A percentile compares a stretch with the other conserved stretches of the same genome.
These are phyloP conservation scores for Ochropleura leucogaster DNA, from an alignment of 2,888 invertebrate genomes.

Conservation along the genomic window DNA sequence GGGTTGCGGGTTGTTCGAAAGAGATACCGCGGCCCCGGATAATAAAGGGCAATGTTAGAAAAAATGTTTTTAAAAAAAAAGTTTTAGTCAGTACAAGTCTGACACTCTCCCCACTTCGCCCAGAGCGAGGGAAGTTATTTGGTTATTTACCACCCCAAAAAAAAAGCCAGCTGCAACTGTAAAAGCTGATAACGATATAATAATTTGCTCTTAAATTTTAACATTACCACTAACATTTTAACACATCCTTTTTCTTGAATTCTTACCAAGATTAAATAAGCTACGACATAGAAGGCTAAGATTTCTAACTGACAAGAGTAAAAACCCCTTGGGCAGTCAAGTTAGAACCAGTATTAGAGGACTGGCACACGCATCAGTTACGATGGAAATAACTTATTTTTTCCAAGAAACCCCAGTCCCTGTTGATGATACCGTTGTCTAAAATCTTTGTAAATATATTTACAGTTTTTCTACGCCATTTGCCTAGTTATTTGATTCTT, in stretches of 20 bases:
- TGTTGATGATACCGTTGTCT: background rate
- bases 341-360: background rate
- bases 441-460: background rate
- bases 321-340: background rate
- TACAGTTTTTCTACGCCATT: too few species aligned
- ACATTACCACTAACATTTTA: background rate
- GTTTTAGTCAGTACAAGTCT: too few species aligned
- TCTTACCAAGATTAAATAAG: background rate
- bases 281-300: background rate
- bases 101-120: too few species aligned
- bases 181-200: background rate
- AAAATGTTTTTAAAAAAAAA: too few species aligned
- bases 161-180: background rate
- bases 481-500: too few species aligned
- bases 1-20: too few species aligned
- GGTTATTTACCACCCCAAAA: too few species aligned
- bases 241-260: background rate
- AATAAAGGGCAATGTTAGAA: too few species aligned
- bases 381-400: background rate
- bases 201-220: background rate
- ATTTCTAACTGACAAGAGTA: background rate
- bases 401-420: background rate
- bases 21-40: too few species aligned
- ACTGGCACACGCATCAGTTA: background rate
- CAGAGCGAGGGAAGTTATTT: too few species aligned